Base-by-base conservation (phyloP, 2,113 vertebrate species). In the Hyperoodon ampullatus region DNA sequence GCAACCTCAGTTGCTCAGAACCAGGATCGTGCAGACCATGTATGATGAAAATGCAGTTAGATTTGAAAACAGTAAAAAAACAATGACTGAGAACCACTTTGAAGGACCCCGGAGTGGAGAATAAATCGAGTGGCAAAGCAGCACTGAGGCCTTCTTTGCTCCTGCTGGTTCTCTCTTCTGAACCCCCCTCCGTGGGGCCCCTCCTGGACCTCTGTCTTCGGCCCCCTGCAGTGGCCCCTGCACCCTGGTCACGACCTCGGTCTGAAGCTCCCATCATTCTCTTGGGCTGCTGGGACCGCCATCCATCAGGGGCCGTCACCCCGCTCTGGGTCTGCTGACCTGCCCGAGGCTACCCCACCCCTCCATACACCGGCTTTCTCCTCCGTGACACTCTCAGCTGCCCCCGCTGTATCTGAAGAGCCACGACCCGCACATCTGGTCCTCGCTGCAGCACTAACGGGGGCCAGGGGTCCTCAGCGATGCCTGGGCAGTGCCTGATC, bases 361-460 rank as follows among this genome's bases (percentile, higher is more conserved):
- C 70, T 65, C 42, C 44, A 23, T n/a, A 21, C 28, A 1, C 0
- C 50, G 33, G 23, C 16, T 70, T 58, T 18, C 33, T 12, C 77
- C n/a, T 58, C 68, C 11, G 6, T 50, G 1, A 4, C 16, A 4
- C 47, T 19, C 2, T 53, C 66, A n/a, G 23, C 81, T 26, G n/a
- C 30, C 61, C 58, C 61, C 1, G 10, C 60, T 0, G 15, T 16
- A 21, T 42, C 77, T 16, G 8, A 63, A 53, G 55, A 71, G 26
- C 53, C 24, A 53, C 19, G 82, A 35, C 39, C 33, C 33, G 0
- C 8, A 2, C 6, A 4, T 72, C 42, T 23, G 33, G 71, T 11
- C 30, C 47, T 18, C 0, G 0, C 6, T 14, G 78, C n/a, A n/a
- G 75, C n/a, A 9, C n/a, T 65, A 24, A 3, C 4, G 1, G 9